Base-by-base conservation (phyloP, 2,113 vertebrate genomes). In the Labeo rohita region DNA sequence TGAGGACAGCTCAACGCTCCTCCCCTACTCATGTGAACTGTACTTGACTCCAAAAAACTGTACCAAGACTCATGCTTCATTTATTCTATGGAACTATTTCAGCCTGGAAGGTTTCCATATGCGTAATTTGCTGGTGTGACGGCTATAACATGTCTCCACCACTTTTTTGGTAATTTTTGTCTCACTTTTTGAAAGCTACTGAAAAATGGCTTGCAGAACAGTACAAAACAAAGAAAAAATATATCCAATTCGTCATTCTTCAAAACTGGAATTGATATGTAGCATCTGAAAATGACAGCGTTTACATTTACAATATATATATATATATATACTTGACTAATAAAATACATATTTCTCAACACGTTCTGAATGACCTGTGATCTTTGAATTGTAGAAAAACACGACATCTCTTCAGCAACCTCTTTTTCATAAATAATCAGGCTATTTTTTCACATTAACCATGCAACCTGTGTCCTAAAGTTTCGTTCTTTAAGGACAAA, bases 381-480 rank as follows among this genome's bases (percentile, higher is more conserved):
- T 28, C n/a, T 50, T 21, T 28, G n/a, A 47, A 45, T 72, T 75
- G 13, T 8, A 36, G 28, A 63, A 21, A 70, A 79, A 50, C 96
- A 92, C 13, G 96, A 96, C 45, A 97, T 94, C 89, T 97, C 97
- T 90, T 97, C 96, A 50, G 96, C 96, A 84, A 98, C 92, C 91
- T 96, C 0, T 93, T 93, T 92, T 98, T 96, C 90, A 95, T 97
- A 80, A 97, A 96, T 86, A 98, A 94, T 89, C 93, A 96, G 83
- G 95, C 96, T 2, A 97, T 96, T 91, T 96, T 96, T 91, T 97
- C 96, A 92, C 96, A 97, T 2, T 96, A 96, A 34, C 97, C 96
- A 1, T 96, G 95, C 43, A 98, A 93, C 84, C 96, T 21, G 86
- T 90, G 11, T 96, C 94, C 86, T 93, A 96, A 78, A 98, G 89